Conservation (phyloP, 2,888 invertebrate species). For the Chymomyza caudatula region DNA sequence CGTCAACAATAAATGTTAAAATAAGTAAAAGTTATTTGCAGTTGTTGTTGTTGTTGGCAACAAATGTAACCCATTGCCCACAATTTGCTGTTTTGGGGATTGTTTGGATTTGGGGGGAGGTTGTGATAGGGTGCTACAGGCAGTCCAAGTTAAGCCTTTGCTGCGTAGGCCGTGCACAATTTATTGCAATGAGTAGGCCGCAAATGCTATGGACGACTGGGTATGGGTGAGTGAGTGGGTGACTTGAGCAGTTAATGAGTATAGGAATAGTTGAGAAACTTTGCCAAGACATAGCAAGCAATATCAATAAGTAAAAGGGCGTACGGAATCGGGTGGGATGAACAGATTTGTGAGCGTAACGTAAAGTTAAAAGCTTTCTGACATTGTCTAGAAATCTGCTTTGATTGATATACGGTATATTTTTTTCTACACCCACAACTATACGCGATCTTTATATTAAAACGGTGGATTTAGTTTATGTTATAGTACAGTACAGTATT, state of each 20-base stretch:
- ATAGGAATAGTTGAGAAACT: neutral
- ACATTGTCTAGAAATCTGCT: too few relatives aligned
- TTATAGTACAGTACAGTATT: too few relatives aligned
- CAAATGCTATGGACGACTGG: constrained; percentile 48
- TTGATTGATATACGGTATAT: too few relatives aligned
- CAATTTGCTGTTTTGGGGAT: neutral
- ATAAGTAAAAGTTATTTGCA: constrained; percentile 66
- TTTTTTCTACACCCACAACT: too few relatives aligned
- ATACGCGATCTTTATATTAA: too few relatives aligned
- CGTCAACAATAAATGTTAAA: constrained; percentile 69
- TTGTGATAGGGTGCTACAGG: neutral
- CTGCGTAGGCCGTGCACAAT: constrained; percentile 57
- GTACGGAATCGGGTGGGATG: neutral
- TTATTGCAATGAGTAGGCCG: constrained; percentile 58
- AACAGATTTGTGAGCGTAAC: too few relatives aligned
- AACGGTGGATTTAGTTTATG: too few relatives aligned
- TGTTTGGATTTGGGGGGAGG: neutral
- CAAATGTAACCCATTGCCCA: neutral
- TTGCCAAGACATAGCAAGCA: neutral
- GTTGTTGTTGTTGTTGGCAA: constrained; percentile 16
- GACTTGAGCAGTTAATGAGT: constrained; percentile 22
- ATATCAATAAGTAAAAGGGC: neutral
- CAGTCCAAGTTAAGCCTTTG: constrained; percentile 46
- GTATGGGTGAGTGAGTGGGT: constrained; percentile 20
- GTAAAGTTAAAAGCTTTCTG: too few relatives aligned